Conservation (phyloP, 2,797 vertebrate genomes). For the Helostoma temminkii region DNA sequence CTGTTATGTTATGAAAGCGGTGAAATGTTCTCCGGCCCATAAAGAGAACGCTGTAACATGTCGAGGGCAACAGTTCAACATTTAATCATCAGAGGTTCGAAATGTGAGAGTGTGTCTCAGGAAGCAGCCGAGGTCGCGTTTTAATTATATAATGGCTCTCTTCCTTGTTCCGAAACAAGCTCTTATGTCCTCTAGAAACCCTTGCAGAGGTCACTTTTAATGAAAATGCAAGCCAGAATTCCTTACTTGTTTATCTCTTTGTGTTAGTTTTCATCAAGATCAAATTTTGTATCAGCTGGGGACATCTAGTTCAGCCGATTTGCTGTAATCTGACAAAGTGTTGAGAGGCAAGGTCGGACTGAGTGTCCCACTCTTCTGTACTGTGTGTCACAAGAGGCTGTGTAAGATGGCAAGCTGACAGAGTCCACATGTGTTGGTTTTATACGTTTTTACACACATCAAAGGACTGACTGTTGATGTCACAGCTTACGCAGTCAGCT, state of each 20-base stretch:
- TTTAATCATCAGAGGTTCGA: conserved; percentile 74
- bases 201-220: conserved; percentile 82
- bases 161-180: conserved; percentile 64
- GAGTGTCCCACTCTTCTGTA: conserved; percentile 29
- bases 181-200: conserved; percentile 52
- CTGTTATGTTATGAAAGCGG: conserved; percentile 34
- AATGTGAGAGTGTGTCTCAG: conserved; percentile 74
- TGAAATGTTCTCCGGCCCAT: conserved; percentile 14
- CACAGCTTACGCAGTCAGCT: conserved; percentile 3
- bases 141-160: conserved; percentile 74
- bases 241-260: conserved; percentile 69
- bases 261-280: conserved; percentile 81
- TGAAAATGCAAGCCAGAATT: conserved; percentile 72
- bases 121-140: conserved; percentile 74
- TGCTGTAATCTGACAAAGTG: conserved; percentile 73
- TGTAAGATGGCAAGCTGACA: conserved; percentile 2
- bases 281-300: conserved; percentile 76
- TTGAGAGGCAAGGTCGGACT: conserved; percentile 62
- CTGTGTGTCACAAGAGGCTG: conserved; percentile 15
- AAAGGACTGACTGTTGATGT: conserved; percentile 3
- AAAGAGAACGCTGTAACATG: conserved; percentile 23
- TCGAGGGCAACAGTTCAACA: conserved; percentile 73
- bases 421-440: conserved; percentile 1
- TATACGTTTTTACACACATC: conserved; percentile 15
- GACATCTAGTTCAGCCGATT: conserved; percentile 56